These are phyloP conservation scores for Marisa cornuarietis DNA, from an alignment of 1,140 invertebrate genomes.

Conservation along the genomic window DNA sequence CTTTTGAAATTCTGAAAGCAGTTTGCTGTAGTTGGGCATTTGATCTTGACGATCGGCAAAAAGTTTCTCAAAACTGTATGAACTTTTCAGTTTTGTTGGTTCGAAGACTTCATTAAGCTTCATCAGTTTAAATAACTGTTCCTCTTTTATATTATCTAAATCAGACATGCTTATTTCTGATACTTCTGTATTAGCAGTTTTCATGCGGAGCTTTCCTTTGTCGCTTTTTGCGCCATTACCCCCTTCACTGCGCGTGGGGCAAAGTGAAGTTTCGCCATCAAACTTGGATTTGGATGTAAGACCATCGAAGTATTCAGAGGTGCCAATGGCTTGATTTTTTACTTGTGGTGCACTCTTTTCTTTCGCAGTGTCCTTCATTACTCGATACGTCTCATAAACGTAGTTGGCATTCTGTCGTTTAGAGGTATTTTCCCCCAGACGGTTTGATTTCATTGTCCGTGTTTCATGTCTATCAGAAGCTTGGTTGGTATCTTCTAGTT, in stretches of 20 bases:
- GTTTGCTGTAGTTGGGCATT: not conserved
- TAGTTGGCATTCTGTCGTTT: too few relatives aligned
- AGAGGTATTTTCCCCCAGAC: too few relatives aligned
- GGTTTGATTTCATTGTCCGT: too few relatives aligned
- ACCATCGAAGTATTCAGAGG: not conserved
- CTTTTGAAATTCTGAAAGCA: conserved; percentile 2
- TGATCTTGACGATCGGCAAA: conserved; percentile 1
- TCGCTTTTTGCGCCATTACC: not conserved
- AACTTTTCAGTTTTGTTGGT: conserved; percentile 11
- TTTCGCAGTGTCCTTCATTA: too few relatives aligned
- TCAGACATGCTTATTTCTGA: not conserved
- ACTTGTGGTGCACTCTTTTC: too few relatives aligned
- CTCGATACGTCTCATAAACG: too few relatives aligned
- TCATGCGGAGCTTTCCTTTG: not conserved
- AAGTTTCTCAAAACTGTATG: conserved; percentile 18
- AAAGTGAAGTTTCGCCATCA: not conserved
- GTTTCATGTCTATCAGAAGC: too few relatives aligned
- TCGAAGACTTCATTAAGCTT: conserved; percentile 1
- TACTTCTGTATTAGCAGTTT: not conserved
- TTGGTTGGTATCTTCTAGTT: too few relatives aligned
- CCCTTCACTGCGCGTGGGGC: not conserved
- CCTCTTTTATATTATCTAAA: not conserved
- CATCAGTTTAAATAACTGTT: not conserved
- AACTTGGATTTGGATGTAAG: not conserved
- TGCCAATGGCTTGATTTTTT: too few relatives aligned